These are phyloP conservation scores for Drymonia ruficornis DNA, from an alignment of 2,888 invertebrate genomes.

Conservation along the genomic window DNA sequence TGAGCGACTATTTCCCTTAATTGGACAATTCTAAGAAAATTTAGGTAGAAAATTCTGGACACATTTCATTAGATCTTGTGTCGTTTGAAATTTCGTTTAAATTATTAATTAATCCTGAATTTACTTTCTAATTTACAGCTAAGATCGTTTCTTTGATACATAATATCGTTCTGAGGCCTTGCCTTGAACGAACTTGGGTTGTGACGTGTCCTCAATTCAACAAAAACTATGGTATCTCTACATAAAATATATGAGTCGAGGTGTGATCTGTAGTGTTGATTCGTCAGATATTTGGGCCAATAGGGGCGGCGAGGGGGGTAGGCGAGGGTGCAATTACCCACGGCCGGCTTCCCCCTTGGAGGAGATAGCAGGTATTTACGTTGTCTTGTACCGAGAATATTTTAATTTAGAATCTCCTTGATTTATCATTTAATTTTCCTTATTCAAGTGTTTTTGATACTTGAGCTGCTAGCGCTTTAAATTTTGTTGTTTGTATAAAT, in stretches of 20 bases:
- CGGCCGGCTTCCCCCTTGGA: conserved; percentile 18
- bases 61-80: too few species aligned
- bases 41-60: background rate
- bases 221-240: conserved; percentile 25
- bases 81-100: too few species aligned
- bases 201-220: background rate
- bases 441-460: conserved; percentile 16
- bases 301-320: conserved; percentile 24
- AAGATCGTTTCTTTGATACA: too few species aligned
- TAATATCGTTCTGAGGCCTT: too few species aligned
- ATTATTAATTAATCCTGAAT: too few species aligned
- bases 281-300: conserved; percentile 47
- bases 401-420: conserved; percentile 33
- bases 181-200: too few species aligned
- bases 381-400: conserved; percentile 32
- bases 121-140: too few species aligned
- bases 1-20: background rate
- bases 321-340: conserved; percentile 37
- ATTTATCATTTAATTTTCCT: conserved; percentile 32
- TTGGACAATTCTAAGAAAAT: background rate
- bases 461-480: conserved; percentile 5
- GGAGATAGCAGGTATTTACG: conserved; percentile 28
- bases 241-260: conserved; percentile 35
- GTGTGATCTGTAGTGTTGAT: conserved; percentile 48
- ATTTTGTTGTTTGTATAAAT: conserved; percentile 19